These are phyloP conservation scores for Drosophila rufa DNA, from an alignment of 1,140 invertebrate species.

Conservation along the genomic window DNA sequence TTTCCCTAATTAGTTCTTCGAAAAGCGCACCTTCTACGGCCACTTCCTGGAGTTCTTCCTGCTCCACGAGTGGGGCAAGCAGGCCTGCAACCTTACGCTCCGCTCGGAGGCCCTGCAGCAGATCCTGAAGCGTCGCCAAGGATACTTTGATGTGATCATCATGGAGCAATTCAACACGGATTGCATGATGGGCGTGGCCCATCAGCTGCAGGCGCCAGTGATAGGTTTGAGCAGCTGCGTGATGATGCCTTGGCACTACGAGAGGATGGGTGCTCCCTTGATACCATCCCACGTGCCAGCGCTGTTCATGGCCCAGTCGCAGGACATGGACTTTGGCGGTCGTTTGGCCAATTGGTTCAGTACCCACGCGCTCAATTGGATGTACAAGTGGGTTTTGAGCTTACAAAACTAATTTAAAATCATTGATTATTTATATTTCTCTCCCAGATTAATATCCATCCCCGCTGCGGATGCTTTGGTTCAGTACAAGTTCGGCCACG, in stretches of 20 bases:
- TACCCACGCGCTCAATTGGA: conserved; percentile 62
- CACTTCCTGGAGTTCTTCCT: conserved; percentile 77
- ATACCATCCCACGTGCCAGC: conserved; percentile 87
- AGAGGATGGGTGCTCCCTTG: conserved; percentile 86
- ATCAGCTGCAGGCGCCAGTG: conserved; percentile 88
- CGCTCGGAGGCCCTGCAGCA: conserved; percentile 71
- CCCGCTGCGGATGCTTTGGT: conserved; percentile 69
- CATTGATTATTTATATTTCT: neutral
- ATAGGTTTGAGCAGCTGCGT: conserved; percentile 87
- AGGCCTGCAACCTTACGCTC: conserved; percentile 70
- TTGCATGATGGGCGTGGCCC: conserved; percentile 88
- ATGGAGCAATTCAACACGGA: conserved; percentile 90
- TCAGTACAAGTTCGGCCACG: conserved; percentile 85
- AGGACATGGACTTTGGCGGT: conserved; percentile 86
- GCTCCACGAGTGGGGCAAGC: conserved; percentile 73
- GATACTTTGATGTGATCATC: conserved; percentile 89
- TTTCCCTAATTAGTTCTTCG: conserved; percentile 58
- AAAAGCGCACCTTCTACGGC: conserved; percentile 70
- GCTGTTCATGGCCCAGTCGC: conserved; percentile 86
- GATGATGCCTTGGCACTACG: conserved; percentile 87
- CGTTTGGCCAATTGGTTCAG: conserved; percentile 85
- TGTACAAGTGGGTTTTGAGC: conserved; percentile 68
- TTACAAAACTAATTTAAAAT: too few relatives aligned
- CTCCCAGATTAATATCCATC: conserved; percentile 38
- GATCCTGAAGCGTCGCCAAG: conserved; percentile 65